Conservation (phyloP, 1,140 invertebrate genomes). For the Brachionus manjavacas region DNA sequence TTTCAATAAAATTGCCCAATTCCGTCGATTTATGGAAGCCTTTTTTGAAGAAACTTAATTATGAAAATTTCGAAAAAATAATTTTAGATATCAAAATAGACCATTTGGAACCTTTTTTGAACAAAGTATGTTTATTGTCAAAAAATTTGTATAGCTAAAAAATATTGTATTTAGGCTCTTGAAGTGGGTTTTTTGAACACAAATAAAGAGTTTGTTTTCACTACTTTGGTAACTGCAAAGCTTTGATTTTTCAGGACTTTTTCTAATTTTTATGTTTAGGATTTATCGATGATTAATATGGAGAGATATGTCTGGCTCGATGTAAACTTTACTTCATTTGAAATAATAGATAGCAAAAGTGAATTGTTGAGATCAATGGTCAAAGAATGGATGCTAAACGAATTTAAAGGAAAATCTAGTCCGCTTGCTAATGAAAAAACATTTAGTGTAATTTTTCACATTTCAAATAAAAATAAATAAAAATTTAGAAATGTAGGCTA, state of each 20-base stretch:
- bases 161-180: background rate
- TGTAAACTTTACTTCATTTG: slow-evolving; percentile 11
- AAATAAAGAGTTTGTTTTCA: slow-evolving; percentile 9
- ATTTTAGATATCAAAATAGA: background rate
- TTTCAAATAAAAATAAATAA: background rate
- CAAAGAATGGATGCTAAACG: slow-evolving; percentile 2
- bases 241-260: background rate
- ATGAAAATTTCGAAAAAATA: background rate
- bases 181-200: background rate
- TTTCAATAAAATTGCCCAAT: background rate
- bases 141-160: background rate
- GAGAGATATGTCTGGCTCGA: background rate
- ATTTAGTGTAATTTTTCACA: background rate
- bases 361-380: background rate
- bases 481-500: background rate
- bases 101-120: background rate
- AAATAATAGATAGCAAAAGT: slow-evolving; percentile 2
- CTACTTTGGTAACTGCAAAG: background rate
- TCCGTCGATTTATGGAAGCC: background rate
- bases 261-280: background rate
- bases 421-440: background rate
- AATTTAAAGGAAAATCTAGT: background rate
- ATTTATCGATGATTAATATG: background rate
- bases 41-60: background rate
- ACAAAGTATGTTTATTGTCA: background rate